Percentiles rank a stretch among this genome's conserved stretches.
Conservation (phyloP, 2,113 vertebrate species). For the Otocyon megalotis region DNA sequence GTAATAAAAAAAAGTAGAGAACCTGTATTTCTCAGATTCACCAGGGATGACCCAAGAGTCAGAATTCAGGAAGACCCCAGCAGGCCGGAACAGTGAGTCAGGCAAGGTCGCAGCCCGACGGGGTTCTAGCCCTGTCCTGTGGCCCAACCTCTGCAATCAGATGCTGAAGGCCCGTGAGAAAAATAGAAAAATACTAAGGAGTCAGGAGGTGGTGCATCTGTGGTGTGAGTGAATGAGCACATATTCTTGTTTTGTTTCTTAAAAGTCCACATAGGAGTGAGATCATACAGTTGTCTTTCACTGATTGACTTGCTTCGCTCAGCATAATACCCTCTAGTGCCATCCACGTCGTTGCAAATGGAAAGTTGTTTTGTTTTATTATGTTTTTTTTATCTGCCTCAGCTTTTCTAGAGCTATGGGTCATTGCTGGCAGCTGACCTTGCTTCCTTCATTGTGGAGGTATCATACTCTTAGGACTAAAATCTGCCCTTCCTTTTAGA, state of each 20-base stretch:
- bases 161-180: neutral
- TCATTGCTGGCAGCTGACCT: neutral
- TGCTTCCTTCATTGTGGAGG: neutral
- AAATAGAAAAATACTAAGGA: neutral
- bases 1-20: neutral
- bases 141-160: neutral
- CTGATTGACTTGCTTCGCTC: too few relatives aligned
- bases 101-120: neutral
- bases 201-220: neutral
- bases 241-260: neutral
- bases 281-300: too few relatives aligned
- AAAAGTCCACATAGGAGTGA: too few relatives aligned
- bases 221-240: neutral
- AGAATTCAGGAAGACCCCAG: slow-evolving; percentile 13
- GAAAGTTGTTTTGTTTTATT: too few relatives aligned
- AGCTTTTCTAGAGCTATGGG: neutral
- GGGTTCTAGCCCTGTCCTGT: neutral
- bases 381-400: neutral
- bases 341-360: too few relatives aligned
- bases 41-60: slow-evolving; percentile 8
- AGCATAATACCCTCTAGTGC: too few relatives aligned
- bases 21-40: neutral
- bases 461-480: neutral
- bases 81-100: neutral
- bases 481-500: neutral